Percentiles rank a stretch among this genome's conserved stretches.
Evolutionary conservation across 2,888 invertebrate genomes (phyloP).

Genomic region (Yponomeuta sedellus): DNA sequence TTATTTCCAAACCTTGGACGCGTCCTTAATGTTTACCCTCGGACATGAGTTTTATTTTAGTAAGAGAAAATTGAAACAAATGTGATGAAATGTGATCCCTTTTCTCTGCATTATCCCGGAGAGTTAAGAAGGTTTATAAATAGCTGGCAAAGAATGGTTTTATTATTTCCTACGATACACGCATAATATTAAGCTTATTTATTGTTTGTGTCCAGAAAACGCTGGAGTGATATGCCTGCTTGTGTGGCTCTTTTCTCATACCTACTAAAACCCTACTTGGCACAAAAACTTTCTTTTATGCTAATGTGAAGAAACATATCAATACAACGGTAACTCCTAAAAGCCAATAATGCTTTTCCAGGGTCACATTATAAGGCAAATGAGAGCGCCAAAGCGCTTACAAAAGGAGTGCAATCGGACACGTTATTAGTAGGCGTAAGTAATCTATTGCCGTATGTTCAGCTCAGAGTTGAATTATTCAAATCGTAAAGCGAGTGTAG

Average conservation of each 20-base stretch:
- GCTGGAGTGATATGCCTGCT: conserved; percentile 33
- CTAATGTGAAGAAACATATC: conserved; percentile 17
- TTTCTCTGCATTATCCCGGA: not conserved
- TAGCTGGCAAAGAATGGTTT: conserved; percentile 8
- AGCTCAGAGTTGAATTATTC: not conserved
- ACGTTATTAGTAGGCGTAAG: not conserved
- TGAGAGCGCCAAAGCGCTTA: too few species aligned
- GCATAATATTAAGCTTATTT: not conserved
- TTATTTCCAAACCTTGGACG: not conserved
- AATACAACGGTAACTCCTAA: not conserved
- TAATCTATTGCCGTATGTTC: not conserved
- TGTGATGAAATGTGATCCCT: not conserved
- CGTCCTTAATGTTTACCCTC: not conserved
- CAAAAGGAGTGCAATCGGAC: too few species aligned
- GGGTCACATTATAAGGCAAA: too few species aligned
- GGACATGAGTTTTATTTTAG: not conserved
- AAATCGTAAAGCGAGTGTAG: conserved; percentile 40
- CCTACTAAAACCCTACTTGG: conserved; percentile 59
- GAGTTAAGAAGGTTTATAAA: not conserved
- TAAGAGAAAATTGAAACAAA: not conserved
- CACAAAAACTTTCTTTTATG: conserved; percentile 42
- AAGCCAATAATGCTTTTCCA: not conserved
- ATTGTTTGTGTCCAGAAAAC: conserved; percentile 12
- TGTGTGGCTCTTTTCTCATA: conserved; percentile 36
- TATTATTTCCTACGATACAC: conserved; percentile 18